Evolutionary conservation across 35 echinoderm and acorn worm species (phyloP).

Genomic region (Eucidaris tribuloides): DNA sequence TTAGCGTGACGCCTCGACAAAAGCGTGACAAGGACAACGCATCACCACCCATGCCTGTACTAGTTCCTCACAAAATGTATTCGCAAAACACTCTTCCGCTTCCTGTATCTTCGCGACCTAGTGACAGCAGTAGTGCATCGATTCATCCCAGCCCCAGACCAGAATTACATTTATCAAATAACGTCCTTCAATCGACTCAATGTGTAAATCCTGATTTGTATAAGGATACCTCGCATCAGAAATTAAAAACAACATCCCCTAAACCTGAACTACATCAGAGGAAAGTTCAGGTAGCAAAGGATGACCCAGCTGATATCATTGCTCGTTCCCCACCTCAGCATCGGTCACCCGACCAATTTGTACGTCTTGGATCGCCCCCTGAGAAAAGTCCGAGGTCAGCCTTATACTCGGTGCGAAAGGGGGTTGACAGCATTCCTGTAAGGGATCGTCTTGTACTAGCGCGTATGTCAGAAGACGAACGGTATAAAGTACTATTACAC

Average conservation of each 20-base stretch:
- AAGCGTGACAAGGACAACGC: background rate
- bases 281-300: too few relatives aligned
- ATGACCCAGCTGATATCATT: too few relatives aligned
- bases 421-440: too few relatives aligned
- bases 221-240: too few relatives aligned
- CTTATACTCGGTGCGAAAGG: too few relatives aligned
- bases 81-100: background rate
- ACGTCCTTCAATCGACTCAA: slow-evolving; percentile 13
- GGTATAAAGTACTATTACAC: too few relatives aligned
- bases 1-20: too few relatives aligned
- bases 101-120: background rate
- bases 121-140: background rate
- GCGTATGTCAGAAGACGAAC: background rate
- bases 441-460: background rate
- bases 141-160: background rate
- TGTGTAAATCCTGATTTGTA: background rate
- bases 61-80: slow-evolving; percentile 38
- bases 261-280: background rate
- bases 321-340: too few relatives aligned
- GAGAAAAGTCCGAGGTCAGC: too few relatives aligned
- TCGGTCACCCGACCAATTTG: too few relatives aligned
- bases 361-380: too few relatives aligned
- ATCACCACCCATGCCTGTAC: slow-evolving; percentile 41
- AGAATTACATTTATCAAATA: background rate
- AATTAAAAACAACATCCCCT: too few relatives aligned